These are phyloP conservation scores for Elmis aenea DNA, from an alignment of 2,888 invertebrate species.

Conservation along the genomic window DNA sequence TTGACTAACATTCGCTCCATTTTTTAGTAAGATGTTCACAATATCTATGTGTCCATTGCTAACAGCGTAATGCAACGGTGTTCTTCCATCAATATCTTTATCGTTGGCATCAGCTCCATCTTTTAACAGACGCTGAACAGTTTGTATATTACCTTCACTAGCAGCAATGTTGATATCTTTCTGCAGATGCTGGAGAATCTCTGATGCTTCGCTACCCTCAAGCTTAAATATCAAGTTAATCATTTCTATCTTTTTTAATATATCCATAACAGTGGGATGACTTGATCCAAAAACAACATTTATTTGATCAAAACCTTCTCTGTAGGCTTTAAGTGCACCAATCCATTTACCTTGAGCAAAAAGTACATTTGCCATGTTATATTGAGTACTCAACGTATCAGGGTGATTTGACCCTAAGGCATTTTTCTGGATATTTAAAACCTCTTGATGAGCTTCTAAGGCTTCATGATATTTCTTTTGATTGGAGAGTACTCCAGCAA, in stretches of 20 bases:
- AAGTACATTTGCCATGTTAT: conserved; percentile 11
- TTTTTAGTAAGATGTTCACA: conserved; percentile 7
- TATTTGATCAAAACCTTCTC: too few species aligned
- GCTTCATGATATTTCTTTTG: too few species aligned
- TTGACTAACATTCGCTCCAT: conserved; percentile 16
- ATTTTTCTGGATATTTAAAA: too few species aligned
- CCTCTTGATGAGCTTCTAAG: too few species aligned
- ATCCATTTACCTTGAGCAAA: conserved; percentile 16
- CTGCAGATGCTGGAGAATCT: conserved; percentile 6
- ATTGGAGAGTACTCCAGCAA: too few species aligned
- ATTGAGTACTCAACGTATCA: conserved; percentile 11
- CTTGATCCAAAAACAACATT: too few species aligned
- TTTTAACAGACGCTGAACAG: conserved; percentile 1
- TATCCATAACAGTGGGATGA: conserved; percentile 10
- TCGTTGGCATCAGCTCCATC: conserved; percentile 17
- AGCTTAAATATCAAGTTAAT: too few species aligned
- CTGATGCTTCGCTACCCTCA: neutral
- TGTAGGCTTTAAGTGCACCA: conserved; percentile 5
- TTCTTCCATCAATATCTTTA: conserved; percentile 11
- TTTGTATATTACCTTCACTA: conserved; percentile 10
- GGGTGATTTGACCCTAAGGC: conserved; percentile 11
- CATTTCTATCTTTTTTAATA: conserved; percentile 11
- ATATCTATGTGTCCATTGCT: conserved; percentile 9
- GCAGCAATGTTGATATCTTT: conserved; percentile 17
- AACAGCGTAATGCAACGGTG: conserved; percentile 24